Evolutionary conservation across 2,888 invertebrate genomes (phyloP).

Genomic region (Andrena haemorrhoa): DNA sequence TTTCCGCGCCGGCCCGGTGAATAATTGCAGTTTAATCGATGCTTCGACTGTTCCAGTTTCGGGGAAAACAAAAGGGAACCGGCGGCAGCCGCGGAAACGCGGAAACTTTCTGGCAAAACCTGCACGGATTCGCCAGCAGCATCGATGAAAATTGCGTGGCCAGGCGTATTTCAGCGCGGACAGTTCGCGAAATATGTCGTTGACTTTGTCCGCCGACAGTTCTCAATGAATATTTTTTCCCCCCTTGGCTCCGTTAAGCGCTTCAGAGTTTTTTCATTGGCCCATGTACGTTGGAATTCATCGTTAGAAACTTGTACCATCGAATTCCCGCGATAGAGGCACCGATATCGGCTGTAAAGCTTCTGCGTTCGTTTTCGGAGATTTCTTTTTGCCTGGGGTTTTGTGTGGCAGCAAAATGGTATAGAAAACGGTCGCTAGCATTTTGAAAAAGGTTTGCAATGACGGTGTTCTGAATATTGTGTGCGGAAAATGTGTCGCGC

Average conservation of each 20-base stretch:
- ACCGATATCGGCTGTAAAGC: constrained; percentile 52
- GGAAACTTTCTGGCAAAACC: constrained; percentile 63
- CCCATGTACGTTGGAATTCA: constrained; percentile 27
- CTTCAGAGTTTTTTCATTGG: constrained; percentile 44
- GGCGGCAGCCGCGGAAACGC: constrained; percentile 45
- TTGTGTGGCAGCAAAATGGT: neutral
- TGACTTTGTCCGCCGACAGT: constrained; percentile 58
- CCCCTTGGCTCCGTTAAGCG: constrained; percentile 59
- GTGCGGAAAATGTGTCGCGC: constrained; percentile 1
- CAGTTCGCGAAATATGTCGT: constrained; percentile 60
- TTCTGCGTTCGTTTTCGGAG: constrained; percentile 18
- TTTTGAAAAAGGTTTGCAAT: neutral
- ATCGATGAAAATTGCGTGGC: constrained; percentile 62
- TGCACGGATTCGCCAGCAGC: constrained; percentile 37
- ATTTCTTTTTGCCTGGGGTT: constrained; percentile 21
- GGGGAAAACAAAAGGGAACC: constrained; percentile 40
- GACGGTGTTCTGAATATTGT: neutral
- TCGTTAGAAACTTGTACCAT: constrained; percentile 52
- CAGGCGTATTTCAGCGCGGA: constrained; percentile 65
- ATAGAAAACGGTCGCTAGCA: neutral
- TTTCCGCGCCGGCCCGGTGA: constrained; percentile 40
- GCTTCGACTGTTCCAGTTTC: constrained; percentile 51
- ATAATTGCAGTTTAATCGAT: constrained; percentile 64
- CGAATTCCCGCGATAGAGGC: constrained; percentile 26
- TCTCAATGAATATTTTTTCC: constrained; percentile 61